Conservation (phyloP, 1,140 invertebrate genomes). For the Hylaeus volcanicus region DNA sequence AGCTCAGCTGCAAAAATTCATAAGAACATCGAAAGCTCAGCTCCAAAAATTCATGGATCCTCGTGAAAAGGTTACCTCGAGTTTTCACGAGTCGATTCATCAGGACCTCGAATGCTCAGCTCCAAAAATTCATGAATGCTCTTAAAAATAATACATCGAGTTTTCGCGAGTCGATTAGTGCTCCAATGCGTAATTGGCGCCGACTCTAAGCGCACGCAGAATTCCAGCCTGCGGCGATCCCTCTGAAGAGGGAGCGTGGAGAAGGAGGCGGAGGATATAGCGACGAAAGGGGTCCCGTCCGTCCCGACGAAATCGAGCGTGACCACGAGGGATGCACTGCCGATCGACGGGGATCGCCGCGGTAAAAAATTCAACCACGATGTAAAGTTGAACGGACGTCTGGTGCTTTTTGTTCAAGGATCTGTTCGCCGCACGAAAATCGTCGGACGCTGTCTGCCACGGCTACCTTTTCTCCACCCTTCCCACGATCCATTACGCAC, state of each 20-base stretch:
- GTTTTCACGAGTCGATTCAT: too few species aligned
- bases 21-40: too few species aligned
- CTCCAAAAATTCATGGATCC: neutral
- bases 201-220: conserved; percentile 36
- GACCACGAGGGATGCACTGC: conserved; percentile 35
- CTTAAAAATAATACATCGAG: conserved; percentile 11
- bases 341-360: conserved; percentile 21
- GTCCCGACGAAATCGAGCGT: conserved; percentile 50
- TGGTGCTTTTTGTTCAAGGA: conserved; percentile 19
- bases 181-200: conserved; percentile 56
- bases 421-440: conserved; percentile 21
- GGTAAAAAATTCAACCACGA: conserved; percentile 39
- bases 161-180: conserved; percentile 54
- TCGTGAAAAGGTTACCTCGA: too few species aligned
- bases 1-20: too few species aligned
- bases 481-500: conserved; percentile 30
- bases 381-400: conserved; percentile 33
- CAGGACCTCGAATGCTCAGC: too few species aligned
- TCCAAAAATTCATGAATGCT: neutral
- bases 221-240: conserved; percentile 44
- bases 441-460: conserved; percentile 25
- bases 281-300: conserved; percentile 4
- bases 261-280: conserved; percentile 13
- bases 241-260: conserved; percentile 21
- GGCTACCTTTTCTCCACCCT: conserved; percentile 13